These are phyloP conservation scores for Augochlora pura DNA, from an alignment of 1,140 invertebrate genomes.

Conservation along the genomic window DNA sequence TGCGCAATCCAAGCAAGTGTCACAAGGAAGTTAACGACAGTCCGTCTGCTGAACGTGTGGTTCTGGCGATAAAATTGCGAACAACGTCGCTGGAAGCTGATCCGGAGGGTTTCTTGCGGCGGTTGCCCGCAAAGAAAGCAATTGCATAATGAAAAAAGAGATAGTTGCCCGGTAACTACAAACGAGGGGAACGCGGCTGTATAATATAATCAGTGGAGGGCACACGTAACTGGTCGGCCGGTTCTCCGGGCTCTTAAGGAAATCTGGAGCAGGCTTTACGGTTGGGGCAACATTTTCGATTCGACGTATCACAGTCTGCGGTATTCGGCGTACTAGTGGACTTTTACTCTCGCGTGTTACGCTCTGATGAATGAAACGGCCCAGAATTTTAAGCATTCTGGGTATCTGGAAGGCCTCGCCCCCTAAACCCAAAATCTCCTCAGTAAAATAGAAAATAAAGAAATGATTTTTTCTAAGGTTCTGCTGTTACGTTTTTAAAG, in stretches of 20 bases:
- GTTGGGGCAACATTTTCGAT: conserved; percentile 42
- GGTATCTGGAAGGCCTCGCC: background rate
- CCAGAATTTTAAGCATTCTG: background rate
- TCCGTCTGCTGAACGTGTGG: background rate
- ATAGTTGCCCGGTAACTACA: conserved; percentile 71
- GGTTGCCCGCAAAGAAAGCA: conserved; percentile 68
- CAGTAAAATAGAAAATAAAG: too few relatives aligned
- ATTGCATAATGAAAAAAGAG: conserved; percentile 76
- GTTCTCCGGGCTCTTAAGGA: conserved; percentile 53
- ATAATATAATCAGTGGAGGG: conserved; percentile 55
- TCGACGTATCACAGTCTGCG: background rate
- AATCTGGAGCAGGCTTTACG: conserved; percentile 70
- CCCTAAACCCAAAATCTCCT: background rate
- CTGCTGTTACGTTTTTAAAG: too few relatives aligned
- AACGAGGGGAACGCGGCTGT: conserved; percentile 63
- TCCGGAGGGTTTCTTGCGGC: background rate
- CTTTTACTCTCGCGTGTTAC: background rate
- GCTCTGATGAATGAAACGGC: background rate
- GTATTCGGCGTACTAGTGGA: background rate
- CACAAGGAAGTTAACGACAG: background rate
- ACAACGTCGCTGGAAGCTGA: background rate
- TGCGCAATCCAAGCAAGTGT: background rate
- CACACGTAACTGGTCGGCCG: conserved; percentile 62
- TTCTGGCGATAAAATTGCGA: background rate
- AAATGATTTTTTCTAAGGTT: background rate